Base-by-base conservation (phyloP, 1,140 invertebrate species). In the Capitella teleta region DNA sequence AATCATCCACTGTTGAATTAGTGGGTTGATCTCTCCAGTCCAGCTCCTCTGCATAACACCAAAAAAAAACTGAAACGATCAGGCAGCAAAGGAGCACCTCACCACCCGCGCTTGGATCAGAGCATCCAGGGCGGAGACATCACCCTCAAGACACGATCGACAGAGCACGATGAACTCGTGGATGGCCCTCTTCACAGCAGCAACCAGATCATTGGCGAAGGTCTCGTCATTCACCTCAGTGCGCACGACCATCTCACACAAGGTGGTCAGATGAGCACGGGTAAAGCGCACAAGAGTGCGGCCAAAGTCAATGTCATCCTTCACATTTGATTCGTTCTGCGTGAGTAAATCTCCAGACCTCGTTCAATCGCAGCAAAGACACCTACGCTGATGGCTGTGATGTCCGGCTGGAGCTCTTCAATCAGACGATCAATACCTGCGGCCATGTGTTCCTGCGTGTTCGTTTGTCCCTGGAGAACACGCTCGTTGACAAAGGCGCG, bases 21-120 rank as follows among this genome's bases (percentile, higher is more conserved):
- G 46, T 23, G 64, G 63, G 51, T 59, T 67, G 28, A 66, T 56
- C 10, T 59, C 63, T 23, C 57, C 47, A 43, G 64, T 56, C 16
- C 65, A 57, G 5, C 50, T 40, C 16, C 49, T 53, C 65, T 67
- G 45, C 16, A 57, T 43, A 48, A 40, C 5, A 40, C 5, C 21
- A 6, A 6, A n/a, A 12, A 10, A 34, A 10, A 12, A 34, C 10
- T 34, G 32, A 19, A n/a, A 32, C 23, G n/a, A 16, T 14, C 40
- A 42, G 21, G n/a, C 8, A 40, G 38, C 2, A 37, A 10, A 5
- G 18, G 8, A 41, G 10, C 30, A 8, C 67, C 64, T 65, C 61
- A 75, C 73, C 51, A 74, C 53, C 61, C 67, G 59, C 25, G 55
- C 52, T 26, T 64, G 60, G 28, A 73, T 49, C 24, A 75, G 59